These are phyloP conservation scores for Leptopilina drosophilae DNA, from an alignment of 2,888 invertebrate species.

Conservation along the genomic window DNA sequence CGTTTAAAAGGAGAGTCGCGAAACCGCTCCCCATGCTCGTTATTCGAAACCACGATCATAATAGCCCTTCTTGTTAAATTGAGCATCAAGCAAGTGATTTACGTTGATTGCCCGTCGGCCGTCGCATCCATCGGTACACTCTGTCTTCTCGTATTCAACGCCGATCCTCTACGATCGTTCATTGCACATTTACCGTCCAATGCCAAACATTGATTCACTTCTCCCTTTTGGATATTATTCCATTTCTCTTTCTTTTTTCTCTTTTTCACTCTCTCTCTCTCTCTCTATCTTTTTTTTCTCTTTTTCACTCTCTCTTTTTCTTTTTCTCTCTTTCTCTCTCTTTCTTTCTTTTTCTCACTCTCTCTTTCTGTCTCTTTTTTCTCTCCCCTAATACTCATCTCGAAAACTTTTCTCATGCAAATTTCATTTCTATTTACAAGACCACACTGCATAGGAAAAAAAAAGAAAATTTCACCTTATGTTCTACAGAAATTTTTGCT, in stretches of 20 bases:
- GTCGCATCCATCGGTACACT: slow-evolving; percentile 52
- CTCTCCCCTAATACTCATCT: neutral
- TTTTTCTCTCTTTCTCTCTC: neutral
- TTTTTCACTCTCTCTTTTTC: too few species aligned
- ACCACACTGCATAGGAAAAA: neutral
- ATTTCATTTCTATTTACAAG: neutral
- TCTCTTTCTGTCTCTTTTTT: too few species aligned
- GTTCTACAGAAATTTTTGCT: neutral
- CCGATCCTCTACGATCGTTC: slow-evolving; percentile 55
- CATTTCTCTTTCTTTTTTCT: slow-evolving; percentile 36
- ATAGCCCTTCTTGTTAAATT: slow-evolving; percentile 76
- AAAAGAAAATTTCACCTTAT: neutral
- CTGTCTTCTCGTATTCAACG: slow-evolving; percentile 48
- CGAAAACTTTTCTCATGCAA: slow-evolving; percentile 26
- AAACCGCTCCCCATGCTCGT: slow-evolving; percentile 60
- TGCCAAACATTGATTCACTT: slow-evolving; percentile 15
- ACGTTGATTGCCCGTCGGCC: slow-evolving; percentile 74
- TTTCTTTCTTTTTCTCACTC: neutral
- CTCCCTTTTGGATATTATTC: too few species aligned
- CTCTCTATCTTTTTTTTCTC: neutral
- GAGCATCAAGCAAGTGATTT: slow-evolving; percentile 76
- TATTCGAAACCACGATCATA: slow-evolving; percentile 73
- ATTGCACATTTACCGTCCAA: slow-evolving; percentile 57
- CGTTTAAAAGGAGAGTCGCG: slow-evolving; percentile 11
- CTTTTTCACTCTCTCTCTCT: neutral